phyloP scores from a whole-genome alignment of 2,888 invertebrate species.

The Adela reaumurella region DNA sequence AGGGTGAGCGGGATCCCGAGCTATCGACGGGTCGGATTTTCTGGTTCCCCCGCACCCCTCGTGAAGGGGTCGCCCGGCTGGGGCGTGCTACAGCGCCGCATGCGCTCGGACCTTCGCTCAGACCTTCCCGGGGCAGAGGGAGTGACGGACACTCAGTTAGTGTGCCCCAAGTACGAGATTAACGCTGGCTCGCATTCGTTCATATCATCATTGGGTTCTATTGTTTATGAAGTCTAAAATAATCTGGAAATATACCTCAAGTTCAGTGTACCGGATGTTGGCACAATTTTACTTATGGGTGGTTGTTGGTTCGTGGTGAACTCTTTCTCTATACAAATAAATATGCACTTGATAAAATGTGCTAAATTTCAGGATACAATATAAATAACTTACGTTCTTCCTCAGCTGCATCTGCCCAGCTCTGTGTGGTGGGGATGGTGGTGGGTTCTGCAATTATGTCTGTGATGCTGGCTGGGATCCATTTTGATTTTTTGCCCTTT shows the following conservation, averaged over 20 bases:
- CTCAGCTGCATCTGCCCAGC: conserved; percentile 84
- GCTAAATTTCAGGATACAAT: conserved; percentile 2
- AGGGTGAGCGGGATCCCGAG: conserved; percentile 44
- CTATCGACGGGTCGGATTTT: conserved; percentile 54
- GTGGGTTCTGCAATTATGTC: conserved; percentile 76
- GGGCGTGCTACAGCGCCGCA: conserved; percentile 51
- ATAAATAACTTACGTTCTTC: conserved; percentile 64
- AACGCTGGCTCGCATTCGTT: conserved; percentile 60
- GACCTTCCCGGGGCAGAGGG: conserved; percentile 73
- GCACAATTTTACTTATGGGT: too few relatives aligned
- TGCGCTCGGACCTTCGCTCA: conserved; percentile 60
- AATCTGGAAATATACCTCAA: too few relatives aligned
- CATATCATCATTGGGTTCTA: conserved; percentile 44
- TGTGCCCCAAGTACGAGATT: conserved; percentile 75
- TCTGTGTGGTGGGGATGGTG: conserved; percentile 55
- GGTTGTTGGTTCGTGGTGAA: too few relatives aligned
- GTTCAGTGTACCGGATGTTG: too few relatives aligned
- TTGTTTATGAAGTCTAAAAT: too few relatives aligned
- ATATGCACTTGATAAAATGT: neutral
- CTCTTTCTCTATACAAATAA: too few relatives aligned
- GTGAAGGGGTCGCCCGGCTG: conserved; percentile 66
- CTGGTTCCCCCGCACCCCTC: conserved; percentile 71
- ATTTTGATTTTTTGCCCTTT: conserved; percentile 84
- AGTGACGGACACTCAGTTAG: conserved; percentile 61
- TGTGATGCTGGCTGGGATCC: conserved; percentile 75